Evolutionary conservation across 2,888 invertebrate species (phyloP), one percentile per base, ranked within the genome.

Genomic region (Fragum sueziense): DNA sequence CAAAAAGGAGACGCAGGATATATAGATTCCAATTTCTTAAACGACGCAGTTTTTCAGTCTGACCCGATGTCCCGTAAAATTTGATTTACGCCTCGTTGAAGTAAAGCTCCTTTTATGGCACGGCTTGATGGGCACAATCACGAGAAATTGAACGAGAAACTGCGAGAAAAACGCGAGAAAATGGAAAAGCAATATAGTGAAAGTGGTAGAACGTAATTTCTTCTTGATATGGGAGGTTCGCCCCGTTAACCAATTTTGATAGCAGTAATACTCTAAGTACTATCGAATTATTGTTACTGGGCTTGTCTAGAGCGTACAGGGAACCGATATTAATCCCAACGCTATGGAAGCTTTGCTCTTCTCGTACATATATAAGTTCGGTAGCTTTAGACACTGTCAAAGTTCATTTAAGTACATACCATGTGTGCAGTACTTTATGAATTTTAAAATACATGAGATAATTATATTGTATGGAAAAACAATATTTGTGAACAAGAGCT

Each of bases 171-270:
- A 31, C 25, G 34, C 34, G 54, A n/a, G 61, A 62, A 69, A 52
- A 54, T 47, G 52, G 69, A 34, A 68, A 68, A 37, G 37, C 52
- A 69, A 33, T 69, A 52, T 47, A 69, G 25, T 62, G 17, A 62
- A 62, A 62, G 62, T 62, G 62, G 62, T 33, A 34, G n/a, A 37
- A 22, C 27, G 70, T 70, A 70, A 70, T 70, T 70, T 41, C 54
- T 22, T 70, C 54, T 70, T 70, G 70, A 70, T 70, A 70, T 54
- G 54, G 70, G 59, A 70, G 54, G 57, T 37, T 54, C 22, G 20
- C 22, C 29, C 54, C 70, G 70, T 59, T 70, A 59, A 62, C 34
- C 62, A 62, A 33, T 33, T 62, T 62, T 62, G 62, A 62, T 62
- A 22, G 34, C 17, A n/a, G 62, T 62, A 62, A 62, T 62, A 62